Evolutionary conservation across 2,888 invertebrate genomes (phyloP).

Genomic region (Hoplodrina blanda): DNA sequence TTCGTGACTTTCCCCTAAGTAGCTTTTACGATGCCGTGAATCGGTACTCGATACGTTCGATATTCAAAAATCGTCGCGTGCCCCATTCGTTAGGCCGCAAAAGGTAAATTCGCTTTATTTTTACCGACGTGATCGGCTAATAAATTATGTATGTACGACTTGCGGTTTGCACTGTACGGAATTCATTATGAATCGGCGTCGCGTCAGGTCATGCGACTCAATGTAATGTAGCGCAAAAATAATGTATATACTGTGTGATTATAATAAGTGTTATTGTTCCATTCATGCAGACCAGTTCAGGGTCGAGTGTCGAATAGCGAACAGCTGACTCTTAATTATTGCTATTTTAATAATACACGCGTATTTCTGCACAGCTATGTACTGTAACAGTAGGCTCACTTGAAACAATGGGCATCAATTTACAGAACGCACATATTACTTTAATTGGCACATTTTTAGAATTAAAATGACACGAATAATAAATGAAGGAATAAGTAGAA

Average conservation of each 20-base stretch:
- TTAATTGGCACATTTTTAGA: slow-evolving; percentile 30
- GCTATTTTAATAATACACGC: slow-evolving; percentile 47
- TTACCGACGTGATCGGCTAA: slow-evolving; percentile 59
- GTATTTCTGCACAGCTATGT: slow-evolving; percentile 30
- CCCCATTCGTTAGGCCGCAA: slow-evolving; percentile 68
- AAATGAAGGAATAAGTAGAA: neutral
- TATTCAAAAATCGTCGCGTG: slow-evolving; percentile 77
- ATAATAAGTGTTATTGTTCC: slow-evolving; percentile 80
- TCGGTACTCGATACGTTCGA: slow-evolving; percentile 73
- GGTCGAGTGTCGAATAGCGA: slow-evolving; percentile 75
- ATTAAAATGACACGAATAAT: neutral
- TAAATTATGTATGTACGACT: slow-evolving; percentile 59
- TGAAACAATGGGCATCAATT: slow-evolving; percentile 58
- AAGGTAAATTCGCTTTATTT: slow-evolving; percentile 68
- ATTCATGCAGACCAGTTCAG: slow-evolving; percentile 78
- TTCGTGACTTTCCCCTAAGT: slow-evolving; percentile 84
- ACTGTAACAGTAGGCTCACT: slow-evolving; percentile 39
- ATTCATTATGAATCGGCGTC: slow-evolving; percentile 54
- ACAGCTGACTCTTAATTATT: slow-evolving; percentile 77
- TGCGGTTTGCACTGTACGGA: slow-evolving; percentile 45
- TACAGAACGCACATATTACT: slow-evolving; percentile 32
- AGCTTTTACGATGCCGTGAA: slow-evolving; percentile 76
- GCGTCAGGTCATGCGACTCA: slow-evolving; percentile 49
- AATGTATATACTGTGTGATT: slow-evolving; percentile 65
- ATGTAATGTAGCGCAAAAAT: slow-evolving; percentile 58